These are phyloP conservation scores for Heteromormyrus szaboi DNA, from an alignment of 2,797 vertebrate genomes.

Conservation along the genomic window DNA sequence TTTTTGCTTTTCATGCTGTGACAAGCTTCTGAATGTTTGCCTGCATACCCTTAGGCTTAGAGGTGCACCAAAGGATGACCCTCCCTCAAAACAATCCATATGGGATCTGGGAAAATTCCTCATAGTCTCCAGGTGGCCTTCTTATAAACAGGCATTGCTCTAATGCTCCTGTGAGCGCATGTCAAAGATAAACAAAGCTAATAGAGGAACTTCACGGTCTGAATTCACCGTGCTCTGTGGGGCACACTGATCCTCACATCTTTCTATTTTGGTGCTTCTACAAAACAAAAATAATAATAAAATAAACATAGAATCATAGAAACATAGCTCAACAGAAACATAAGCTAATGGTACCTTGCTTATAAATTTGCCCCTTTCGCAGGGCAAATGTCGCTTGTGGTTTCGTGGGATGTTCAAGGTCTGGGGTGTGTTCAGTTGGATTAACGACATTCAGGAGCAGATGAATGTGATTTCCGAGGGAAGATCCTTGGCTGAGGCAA, in stretches of 20 bases:
- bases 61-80: background rate
- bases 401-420: background rate
- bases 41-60: background rate
- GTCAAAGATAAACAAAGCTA: slow-evolving; percentile 12
- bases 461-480: background rate
- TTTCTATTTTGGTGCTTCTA: background rate
- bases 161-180: background rate
- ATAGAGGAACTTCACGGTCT: background rate
- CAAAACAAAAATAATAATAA: background rate
- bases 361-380: background rate
- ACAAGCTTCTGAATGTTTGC: slow-evolving; percentile 16
- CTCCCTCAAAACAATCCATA: background rate
- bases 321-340: background rate
- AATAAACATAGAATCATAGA: background rate
- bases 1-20: background rate
- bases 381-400: background rate
- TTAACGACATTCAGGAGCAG: background rate
- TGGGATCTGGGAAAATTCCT: background rate
- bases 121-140: background rate
- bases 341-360: background rate
- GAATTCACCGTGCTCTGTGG: background rate
- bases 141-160: background rate
- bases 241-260: background rate
- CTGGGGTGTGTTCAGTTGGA: background rate
- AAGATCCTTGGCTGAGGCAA: background rate